Evolutionary conservation across 2,113 vertebrate genomes (phyloP), one percentile per base, ranked within the genome.

Genomic region (Tapirus terrestris): DNA sequence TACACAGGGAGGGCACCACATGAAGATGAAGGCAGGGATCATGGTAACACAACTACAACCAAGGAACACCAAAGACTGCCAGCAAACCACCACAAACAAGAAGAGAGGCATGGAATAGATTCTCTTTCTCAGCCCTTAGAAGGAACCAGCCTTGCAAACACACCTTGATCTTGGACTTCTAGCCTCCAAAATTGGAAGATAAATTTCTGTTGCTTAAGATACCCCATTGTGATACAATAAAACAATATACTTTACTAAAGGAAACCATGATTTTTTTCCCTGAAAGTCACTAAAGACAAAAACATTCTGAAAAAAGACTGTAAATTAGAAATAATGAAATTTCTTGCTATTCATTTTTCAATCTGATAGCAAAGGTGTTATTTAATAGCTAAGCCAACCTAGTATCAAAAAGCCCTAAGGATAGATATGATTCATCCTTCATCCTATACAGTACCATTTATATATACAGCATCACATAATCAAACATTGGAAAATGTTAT

Each of bases 331-430:
- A 91, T 84, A 43, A 80, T 45, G 76, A 96, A 58, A 48, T 77
- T 81, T 87, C 43, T 95, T 97, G 6, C 18, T 88, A 65, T 72
- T 89, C 53, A 67, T 31, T 83, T 96, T 96, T 83, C 29, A 84
- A 36, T 63, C 23, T 89, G 53, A 13, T 68, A 85, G 21, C 70
- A 97, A 90, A 91, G 43, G 29, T 53, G 43, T 9, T 79, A 82
- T 77, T 82, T 87, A 97, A 93, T 79, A 93, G 39, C 45, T 84
- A 96, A 86, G 56, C 18, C 89, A 96, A 88, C 16, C 33, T 53
- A 56, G 7, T 58, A 31, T 21, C 43, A 84, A 88, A 94, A 91
- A 95, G 25, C 13, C 94, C 56, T 63, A 67, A 58, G 36, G 23
- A 48, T 31, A 77, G 23, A 68, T 63, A 61, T 56, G 39, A 91